phyloP scores from a whole-genome alignment of 2,888 invertebrate genomes.

The Andrena chrysosceles region DNA sequence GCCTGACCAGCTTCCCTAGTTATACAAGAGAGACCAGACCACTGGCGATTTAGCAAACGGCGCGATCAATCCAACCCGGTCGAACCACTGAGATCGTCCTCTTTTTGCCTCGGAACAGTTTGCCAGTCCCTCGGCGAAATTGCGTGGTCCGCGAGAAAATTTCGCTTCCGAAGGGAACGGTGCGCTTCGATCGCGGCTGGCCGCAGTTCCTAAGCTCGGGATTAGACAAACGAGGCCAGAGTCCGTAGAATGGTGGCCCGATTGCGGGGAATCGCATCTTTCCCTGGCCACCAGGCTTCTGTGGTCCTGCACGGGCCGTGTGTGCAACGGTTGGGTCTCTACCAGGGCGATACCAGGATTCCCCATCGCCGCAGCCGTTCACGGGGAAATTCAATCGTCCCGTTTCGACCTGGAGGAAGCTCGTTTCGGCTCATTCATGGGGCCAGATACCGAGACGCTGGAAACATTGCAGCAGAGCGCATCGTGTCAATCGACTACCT shows the following conservation, averaged over 20 bases:
- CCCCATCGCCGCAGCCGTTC: constrained; percentile 35
- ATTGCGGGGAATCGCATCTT: constrained; percentile 12
- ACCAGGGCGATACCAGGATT: constrained; percentile 35
- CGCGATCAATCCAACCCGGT: too few relatives aligned
- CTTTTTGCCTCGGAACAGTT: too few relatives aligned
- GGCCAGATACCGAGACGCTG: constrained; percentile 35
- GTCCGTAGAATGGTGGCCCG: not conserved
- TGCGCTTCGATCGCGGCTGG: not conserved
- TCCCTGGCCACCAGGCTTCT: not conserved
- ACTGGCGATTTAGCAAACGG: not conserved
- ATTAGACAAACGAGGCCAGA: constrained; percentile 34
- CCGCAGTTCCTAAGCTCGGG: constrained; percentile 15
- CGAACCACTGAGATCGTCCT: too few relatives aligned
- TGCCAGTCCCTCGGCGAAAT: too few relatives aligned
- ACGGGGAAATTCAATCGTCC: constrained; percentile 60
- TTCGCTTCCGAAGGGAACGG: not conserved
- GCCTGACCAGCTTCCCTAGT: not conserved
- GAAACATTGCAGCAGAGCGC: constrained; percentile 53
- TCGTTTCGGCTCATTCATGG: constrained; percentile 61
- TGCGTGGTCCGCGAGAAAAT: too few relatives aligned
- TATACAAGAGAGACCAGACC: not conserved
- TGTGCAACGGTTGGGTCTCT: constrained; percentile 6
- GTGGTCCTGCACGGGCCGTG: not conserved
- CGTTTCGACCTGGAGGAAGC: constrained; percentile 38
- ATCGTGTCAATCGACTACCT: constrained; percentile 77